Base-by-base conservation (phyloP, 2,888 invertebrate species). In the Netelia fuscicornis region DNA sequence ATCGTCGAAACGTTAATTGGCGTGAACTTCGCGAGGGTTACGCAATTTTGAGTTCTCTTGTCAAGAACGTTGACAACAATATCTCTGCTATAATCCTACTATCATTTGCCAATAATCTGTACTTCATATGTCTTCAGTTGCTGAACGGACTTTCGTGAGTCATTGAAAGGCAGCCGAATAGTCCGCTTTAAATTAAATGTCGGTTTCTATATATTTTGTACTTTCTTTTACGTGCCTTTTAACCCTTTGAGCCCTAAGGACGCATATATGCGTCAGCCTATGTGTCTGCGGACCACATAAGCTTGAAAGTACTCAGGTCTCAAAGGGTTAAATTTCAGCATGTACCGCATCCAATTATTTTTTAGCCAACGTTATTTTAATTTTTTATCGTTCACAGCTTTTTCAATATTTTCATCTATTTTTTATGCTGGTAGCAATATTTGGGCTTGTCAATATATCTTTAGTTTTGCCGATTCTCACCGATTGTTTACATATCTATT, bases 91-190 rank as follows among this genome's bases (percentile, higher is more conserved):
- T 97, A 62, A 94, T 97, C 0, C 91, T 97, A 0, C 90, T 97
- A 20, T 96, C 97, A 0, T 97, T 96, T 87, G 93, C 95, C 8
- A 96, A 96, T 90, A 97, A 97, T 90, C 94, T 97, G 70, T 97
- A 96, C 91, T 97, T 97, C 89, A 96, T 97, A 71, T 97, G 97
- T 84, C 94, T 97, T 30, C 97, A 97, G 89, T 94, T 97, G 11
- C 96, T 96, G 85, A 95, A 96, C 85, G 96, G 96, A 20, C 94
- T 96, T 11, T 95, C 95, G 96, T 96, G 93, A 94, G 95, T 86
- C 52, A 44, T 56, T 56, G 1, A 62, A 56, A 25, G 44, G 9
- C 20, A n/a, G 10, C 56, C 8, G 58, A 2, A 9, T 23, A 62
- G 20, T 20, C 37, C 65, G 42, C n/a, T 60, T 65, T 9, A 2